Base-by-base conservation (phyloP, 2,113 vertebrate genomes). In the Gymnarchus niloticus region DNA sequence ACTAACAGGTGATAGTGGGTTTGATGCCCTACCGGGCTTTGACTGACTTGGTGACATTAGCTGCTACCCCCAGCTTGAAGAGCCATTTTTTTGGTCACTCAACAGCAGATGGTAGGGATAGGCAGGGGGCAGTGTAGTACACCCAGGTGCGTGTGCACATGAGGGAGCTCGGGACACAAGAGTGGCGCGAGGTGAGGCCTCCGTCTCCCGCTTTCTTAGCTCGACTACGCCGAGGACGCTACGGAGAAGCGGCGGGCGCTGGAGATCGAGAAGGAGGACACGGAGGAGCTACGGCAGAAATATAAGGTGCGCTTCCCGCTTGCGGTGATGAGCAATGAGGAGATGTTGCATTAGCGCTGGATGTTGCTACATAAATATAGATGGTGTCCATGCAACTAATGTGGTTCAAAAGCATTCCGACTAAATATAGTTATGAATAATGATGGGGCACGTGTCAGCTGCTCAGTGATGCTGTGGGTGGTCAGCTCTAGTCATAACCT, bases 221-320 rank as follows among this genome's bases (percentile, higher is more conserved):
- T 99, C 9, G 98, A 99, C 91, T 98, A 98, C 87, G 98, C 98
- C 0, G 98, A 99, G 91, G 98, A 99, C 91, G 98, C 97, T 88
- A 99, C 98, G 65, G 98, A 99, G 91, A 96, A 98, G 90, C 96
- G 98, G 85, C 94, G 98, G 87, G 98, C 95, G 76, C 94, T 99
- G 88, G 98, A 99, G 91, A 96, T 99, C 90, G 98, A 99, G 91
- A 99, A 99, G 85, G 97, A 99, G 93, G 98, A 99, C 90, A 99
- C 98, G 0, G 98, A 99, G 90, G 98, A 99, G 91, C 94, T 98
- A 77, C 96, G 97, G 81, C 98, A 99, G 89, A 99, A 99, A 87
- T 99, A 99, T 91, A 99, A 99, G 96, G 98, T 97, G 88, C 69
- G 84, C 3, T 2, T n/a, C 12, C 17, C 3, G 17, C 19, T 82